A percentile compares a stretch with the other conserved stretches of the same genome.
Evolutionary conservation across 2,113 vertebrate species (phyloP).

Genomic region (Rhadina sibilatrix): DNA sequence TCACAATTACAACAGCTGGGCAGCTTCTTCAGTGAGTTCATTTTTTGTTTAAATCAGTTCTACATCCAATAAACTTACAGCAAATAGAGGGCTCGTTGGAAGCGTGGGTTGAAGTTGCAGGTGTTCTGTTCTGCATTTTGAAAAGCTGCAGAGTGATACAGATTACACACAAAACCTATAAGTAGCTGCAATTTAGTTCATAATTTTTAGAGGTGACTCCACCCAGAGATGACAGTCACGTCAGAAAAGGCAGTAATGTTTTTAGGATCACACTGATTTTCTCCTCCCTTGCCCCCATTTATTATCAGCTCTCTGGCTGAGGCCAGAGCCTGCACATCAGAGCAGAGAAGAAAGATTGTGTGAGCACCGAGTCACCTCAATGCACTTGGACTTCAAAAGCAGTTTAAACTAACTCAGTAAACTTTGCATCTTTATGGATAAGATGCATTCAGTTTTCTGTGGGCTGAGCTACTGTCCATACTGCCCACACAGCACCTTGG

Average conservation of each 20-base stretch:
- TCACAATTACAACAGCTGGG: slow-evolving; percentile 93
- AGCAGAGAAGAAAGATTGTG: not conserved
- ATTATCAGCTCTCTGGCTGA: not conserved
- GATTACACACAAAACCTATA: not conserved
- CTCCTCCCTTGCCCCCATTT: not conserved
- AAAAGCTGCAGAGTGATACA: not conserved
- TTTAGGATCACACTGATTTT: not conserved
- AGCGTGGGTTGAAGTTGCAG: not conserved
- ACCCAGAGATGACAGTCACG: not conserved
- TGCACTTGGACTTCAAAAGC: not conserved
- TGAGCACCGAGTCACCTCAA: not conserved
- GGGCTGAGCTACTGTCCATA: not conserved
- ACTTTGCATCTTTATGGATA: not conserved
- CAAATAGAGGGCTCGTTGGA: not conserved
- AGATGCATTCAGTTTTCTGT: not conserved
- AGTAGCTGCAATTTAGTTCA: not conserved
- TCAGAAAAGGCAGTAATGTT: not conserved
- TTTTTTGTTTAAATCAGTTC: not conserved
- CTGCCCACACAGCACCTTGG: not conserved
- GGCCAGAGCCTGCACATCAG: not conserved
- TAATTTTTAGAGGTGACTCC: not conserved
- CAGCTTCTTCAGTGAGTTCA: slow-evolving; percentile 86
- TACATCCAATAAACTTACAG: not conserved
- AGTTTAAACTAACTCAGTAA: not conserved
- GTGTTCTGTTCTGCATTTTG: not conserved